Evolutionary conservation across 2,113 vertebrate genomes (phyloP), one percentile per base, ranked within the genome.

Genomic region (Mola mola): DNA sequence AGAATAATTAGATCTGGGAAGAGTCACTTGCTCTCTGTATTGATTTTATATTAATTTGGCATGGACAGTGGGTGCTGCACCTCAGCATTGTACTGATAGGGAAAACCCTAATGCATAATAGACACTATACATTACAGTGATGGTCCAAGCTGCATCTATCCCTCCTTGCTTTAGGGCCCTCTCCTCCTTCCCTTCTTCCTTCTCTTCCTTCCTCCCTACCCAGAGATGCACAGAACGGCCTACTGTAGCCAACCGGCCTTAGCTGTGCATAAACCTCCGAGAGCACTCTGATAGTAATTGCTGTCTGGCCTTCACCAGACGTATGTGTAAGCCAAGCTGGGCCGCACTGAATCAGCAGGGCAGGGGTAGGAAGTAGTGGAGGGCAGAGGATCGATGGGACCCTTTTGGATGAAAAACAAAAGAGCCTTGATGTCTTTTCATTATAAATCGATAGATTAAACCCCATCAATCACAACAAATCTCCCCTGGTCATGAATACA

Each of bases 361-460:
- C 19, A 25, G 60, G 7, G 28, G 12, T 11, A 16, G 29, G 44
- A 16, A 10, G 17, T 16, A 9, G 15, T 40, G 47, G 60, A 67
- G 68, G 55, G 49, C 61, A 79, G 46, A 46, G 52, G 65, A 81
- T 83, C 47, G 76, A 71, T 87, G 60, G 61, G 62, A 64, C 24
- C 53, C 38, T 52, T 71, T 40, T 60, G 50, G 67, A 82, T 79
- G 62, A 75, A 72, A 82, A 88, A 85, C 59, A 83, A 80, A 84
- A 51, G 52, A 57, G 55, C 42, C 69, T 46, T 33, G 22, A 64
- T 61, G 40, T 76, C 62, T 55, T 87, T 89, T 86, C 70, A 86
- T 82, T 86, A 75, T 52, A 69, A 81, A 85, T 82, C 52, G 5
- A 72, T 78, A 26, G 38, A 65, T 79, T 79, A 55, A 83, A 89